Conservation (phyloP, 2,113 vertebrate species). For the Brevimyrus niger region DNA sequence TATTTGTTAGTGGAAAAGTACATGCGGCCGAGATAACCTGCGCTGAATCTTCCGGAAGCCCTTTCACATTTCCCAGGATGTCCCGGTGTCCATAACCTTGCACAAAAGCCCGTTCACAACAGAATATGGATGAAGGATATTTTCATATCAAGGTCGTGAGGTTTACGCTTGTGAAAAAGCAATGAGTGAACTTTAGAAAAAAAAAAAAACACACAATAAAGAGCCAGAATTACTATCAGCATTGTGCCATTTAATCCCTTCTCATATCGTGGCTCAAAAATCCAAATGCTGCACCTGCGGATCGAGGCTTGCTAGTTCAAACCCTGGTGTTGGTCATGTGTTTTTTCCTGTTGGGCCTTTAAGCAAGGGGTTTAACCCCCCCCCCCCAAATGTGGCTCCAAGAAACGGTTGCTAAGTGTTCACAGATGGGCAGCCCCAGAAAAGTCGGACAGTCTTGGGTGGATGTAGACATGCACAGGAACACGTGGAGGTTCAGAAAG, state of each 20-base stretch:
- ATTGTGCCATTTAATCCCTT: background rate
- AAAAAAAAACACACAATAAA: background rate
- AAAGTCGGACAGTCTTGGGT: background rate
- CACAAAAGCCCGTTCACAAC: no score
- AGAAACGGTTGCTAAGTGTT: background rate
- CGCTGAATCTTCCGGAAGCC: background rate
- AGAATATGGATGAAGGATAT: no score
- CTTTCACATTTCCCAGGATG: background rate
- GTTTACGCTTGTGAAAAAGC: background rate
- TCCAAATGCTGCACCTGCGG: background rate
- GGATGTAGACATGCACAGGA: background rate
- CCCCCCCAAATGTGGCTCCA: background rate
- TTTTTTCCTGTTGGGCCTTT: background rate
- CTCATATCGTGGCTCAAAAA: background rate
- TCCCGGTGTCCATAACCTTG: background rate
- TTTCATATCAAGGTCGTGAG: background rate
- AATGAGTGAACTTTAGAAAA: background rate
- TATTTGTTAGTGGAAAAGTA: conserved; percentile 4
- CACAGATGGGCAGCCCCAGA: background rate
- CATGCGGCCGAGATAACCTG: background rate
- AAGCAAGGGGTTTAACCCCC: background rate
- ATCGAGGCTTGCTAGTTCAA: background rate
- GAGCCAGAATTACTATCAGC: background rate
- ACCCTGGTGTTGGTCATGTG: background rate
- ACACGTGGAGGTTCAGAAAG: background rate